phyloP scores from a whole-genome alignment of 2,888 invertebrate species.

The Cheilosia variabilis region DNA sequence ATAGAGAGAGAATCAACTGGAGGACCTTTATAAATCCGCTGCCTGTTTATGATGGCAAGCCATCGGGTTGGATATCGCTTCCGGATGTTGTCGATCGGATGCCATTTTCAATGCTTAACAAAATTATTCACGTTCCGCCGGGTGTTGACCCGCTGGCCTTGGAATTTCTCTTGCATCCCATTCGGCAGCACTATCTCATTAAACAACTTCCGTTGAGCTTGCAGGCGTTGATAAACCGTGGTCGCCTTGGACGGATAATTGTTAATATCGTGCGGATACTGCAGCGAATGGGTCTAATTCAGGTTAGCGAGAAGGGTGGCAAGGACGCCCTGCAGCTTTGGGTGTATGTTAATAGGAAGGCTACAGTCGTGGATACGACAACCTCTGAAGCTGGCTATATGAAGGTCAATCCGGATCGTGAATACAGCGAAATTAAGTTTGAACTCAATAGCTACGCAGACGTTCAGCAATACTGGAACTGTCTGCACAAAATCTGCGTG shows the following conservation, averaged over 20 bases:
- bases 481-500: conserved; percentile 88
- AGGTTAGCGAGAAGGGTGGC: conserved; percentile 87
- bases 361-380: conserved; percentile 87
- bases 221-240: conserved; percentile 79
- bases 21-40: conserved; percentile 90
- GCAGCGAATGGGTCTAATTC: conserved; percentile 88
- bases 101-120: conserved; percentile 89
- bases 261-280: conserved; percentile 85
- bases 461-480: conserved; percentile 88
- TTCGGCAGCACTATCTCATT: conserved; percentile 87
- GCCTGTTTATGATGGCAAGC: conserved; percentile 86
- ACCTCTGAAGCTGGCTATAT: conserved; percentile 87
- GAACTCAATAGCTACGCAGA: conserved; percentile 85
- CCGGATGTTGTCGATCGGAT: conserved; percentile 88
- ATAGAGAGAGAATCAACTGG: conserved; percentile 86
- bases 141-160: conserved; percentile 85
- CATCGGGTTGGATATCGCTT: conserved; percentile 88
- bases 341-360: conserved; percentile 88
- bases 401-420: conserved; percentile 85
- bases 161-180: conserved; percentile 87
- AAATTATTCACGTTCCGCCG: conserved; percentile 86
- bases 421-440: conserved; percentile 86
- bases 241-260: conserved; percentile 78
- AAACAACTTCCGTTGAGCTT: conserved; percentile 85
- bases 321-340: conserved; percentile 87